These are phyloP conservation scores for Takifugu ocellatus DNA, from an alignment of 2,797 vertebrate genomes.

Conservation along the genomic window DNA sequence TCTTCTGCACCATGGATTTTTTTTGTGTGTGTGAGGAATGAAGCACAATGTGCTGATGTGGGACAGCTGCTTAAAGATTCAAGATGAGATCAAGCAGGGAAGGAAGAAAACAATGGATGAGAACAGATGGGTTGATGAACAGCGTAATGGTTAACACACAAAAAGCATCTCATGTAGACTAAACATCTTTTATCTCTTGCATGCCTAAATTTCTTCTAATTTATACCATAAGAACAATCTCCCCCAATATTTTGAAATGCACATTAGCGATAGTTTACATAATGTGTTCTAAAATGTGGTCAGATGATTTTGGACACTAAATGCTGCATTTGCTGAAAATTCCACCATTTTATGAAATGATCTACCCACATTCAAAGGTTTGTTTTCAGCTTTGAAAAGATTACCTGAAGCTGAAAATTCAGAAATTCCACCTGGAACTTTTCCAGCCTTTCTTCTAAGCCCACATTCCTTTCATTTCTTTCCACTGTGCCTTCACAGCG, in stretches of 20 bases:
- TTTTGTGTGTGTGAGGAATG: not conserved
- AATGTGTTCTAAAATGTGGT: no score
- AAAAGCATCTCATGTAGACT: constrained; percentile 3
- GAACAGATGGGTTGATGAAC: constrained; percentile 17
- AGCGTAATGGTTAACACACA: constrained; percentile 3
- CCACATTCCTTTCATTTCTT: constrained; percentile 5
- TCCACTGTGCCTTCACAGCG: constrained; percentile 1
- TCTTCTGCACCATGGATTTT: constrained; percentile 3
- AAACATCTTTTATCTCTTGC: constrained; percentile 23
- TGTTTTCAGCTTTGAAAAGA: no score
- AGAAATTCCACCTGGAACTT: no score
- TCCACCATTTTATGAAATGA: no score
- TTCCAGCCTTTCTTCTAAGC: constrained; percentile 21
- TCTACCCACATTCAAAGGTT: no score
- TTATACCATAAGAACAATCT: no score
- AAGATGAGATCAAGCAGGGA: constrained; percentile 9
- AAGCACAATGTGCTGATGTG: constrained; percentile 16
- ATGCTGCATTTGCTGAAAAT: no score
- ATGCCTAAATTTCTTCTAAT: no score
- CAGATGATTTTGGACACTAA: no score
- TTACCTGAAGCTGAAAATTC: no score
- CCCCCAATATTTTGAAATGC: no score
- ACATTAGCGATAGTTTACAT: no score
- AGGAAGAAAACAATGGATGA: constrained; percentile 13
- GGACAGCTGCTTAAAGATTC: constrained; percentile 16